A percentile compares a stretch with the other conserved stretches of the same genome.
phyloP scores from a whole-genome alignment of 2,797 vertebrate species.

The Enteromius fasciolatus region DNA sequence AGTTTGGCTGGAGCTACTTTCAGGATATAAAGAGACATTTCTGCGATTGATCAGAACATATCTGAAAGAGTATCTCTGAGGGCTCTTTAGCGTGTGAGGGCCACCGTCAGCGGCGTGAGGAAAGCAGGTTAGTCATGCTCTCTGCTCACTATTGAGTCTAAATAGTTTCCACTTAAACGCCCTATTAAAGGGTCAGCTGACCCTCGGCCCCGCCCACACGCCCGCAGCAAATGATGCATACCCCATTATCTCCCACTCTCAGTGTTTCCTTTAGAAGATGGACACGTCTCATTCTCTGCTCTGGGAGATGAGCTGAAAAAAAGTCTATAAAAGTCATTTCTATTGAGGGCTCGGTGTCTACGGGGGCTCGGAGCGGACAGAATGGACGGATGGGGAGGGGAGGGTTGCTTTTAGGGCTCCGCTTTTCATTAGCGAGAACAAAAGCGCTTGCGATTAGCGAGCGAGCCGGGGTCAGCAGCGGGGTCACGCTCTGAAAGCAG shows the following conservation, averaged over 20 bases:
- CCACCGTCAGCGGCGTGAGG: conserved; percentile 90
- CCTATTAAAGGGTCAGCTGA: conserved; percentile 91
- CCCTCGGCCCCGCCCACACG: conserved; percentile 45
- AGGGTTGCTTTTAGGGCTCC: conserved; percentile 65
- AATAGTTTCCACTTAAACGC: conserved; percentile 93
- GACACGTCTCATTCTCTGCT: conserved; percentile 72
- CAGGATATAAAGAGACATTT: neutral
- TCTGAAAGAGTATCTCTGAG: too few relatives aligned
- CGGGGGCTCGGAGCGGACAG: conserved; percentile 87
- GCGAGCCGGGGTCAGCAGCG: conserved; percentile 68
- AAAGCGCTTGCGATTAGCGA: conserved; percentile 64
- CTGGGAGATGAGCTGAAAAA: conserved; percentile 87
- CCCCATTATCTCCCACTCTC: conserved; percentile 73
- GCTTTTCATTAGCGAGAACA: conserved; percentile 83
- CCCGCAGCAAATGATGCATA: conserved; percentile 65
- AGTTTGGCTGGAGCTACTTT: neutral
- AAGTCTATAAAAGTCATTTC: conserved; percentile 99
- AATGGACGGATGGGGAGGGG: conserved; percentile 89
- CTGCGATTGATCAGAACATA: too few relatives aligned
- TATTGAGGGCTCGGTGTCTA: conserved; percentile 94
- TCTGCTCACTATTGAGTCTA: conserved; percentile 87
- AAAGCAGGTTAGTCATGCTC: conserved; percentile 94
- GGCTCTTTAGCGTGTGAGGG: conserved; percentile 65
- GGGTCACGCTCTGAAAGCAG: conserved; percentile 92
- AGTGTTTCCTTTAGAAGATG: conserved; percentile 76